Conservation (phyloP, 2,797 vertebrate genomes). For the Gobio occitaniae region DNA sequence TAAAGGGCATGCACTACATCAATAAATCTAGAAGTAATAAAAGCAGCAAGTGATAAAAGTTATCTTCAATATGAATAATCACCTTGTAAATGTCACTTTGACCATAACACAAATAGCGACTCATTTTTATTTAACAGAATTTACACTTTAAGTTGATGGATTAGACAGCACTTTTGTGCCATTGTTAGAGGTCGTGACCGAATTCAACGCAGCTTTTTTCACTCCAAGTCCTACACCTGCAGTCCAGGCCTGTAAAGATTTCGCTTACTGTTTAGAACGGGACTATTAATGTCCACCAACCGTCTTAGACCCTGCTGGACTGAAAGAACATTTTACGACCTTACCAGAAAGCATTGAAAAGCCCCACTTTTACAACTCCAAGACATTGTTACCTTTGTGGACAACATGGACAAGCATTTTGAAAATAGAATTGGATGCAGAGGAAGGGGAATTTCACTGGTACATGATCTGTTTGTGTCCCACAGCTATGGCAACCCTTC, state of each 20-base stretch:
- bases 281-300: slow-evolving; percentile 41
- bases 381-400: slow-evolving; percentile 12
- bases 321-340: slow-evolving; percentile 43
- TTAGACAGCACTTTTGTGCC: background rate
- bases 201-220: slow-evolving; percentile 45
- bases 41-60: slow-evolving; percentile 10
- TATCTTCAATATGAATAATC: background rate
- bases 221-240: slow-evolving; percentile 56
- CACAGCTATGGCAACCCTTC: slow-evolving; percentile 52
- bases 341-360: slow-evolving; percentile 27
- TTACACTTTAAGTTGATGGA: background rate
- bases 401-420: slow-evolving; percentile 15
- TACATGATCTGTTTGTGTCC: slow-evolving; percentile 8
- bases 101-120: background rate
- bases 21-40: background rate
- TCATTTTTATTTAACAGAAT: background rate
- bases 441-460: slow-evolving; percentile 9
- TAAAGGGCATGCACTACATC: background rate
- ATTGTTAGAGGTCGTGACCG: background rate
- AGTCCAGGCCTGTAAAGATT: slow-evolving; percentile 55
- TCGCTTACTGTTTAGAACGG: slow-evolving; percentile 43
- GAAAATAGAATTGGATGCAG: slow-evolving; percentile 28
- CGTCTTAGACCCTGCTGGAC: background rate
- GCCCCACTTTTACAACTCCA: background rate
- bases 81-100: slow-evolving; percentile 27